Base-by-base conservation (phyloP, 37 sponge, comb jelly and placozoan species). In the Amphimedon queenslandica region DNA sequence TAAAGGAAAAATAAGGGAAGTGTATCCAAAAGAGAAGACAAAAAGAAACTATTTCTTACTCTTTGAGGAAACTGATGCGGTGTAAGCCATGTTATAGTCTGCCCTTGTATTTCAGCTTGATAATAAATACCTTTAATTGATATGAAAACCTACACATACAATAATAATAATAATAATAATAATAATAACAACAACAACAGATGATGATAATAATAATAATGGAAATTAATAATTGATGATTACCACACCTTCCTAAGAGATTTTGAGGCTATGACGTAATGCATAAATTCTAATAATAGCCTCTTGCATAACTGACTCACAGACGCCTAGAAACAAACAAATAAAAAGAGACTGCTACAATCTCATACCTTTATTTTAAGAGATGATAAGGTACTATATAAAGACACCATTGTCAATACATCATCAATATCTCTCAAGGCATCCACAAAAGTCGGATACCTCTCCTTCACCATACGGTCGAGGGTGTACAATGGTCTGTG, bases 341-440 rank as follows among this genome's bases (percentile, higher is more conserved):
- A n/a, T n/a, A n/a, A n/a, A n/a, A n/a, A n/a, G n/a, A n/a, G n/a
- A 47, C 53, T 18, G 13, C 13, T 18, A 18, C 8, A 18, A 47
- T 47, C 8, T 47, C 53, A 18, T 18, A 47, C 53, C 13, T 47
- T 47, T 8, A 47, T 13, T 47, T 47, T 47, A 8, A 18, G 8
- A 18, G 53, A 47, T 47, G 99, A 91, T 58, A 99, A 74, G 32
- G 88, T 83, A 3, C 85, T 58, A 77, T 94, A 99, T 3, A 99
- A 86, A 40, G 86, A 89, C 6, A 94, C 25, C 79, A 95, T 80
- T 16, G 83, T 74, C 30, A 99, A 81, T 4, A 88, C 86, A 77
- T 99, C 99, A 79, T 99, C 99, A 55, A 99, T 69, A 58, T 99
- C 99, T 39, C 96, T 69, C 66, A 99, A 63, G n/a, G 99, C 99